Evolutionary conservation across 1,140 invertebrate species (phyloP), one percentile per base, ranked within the genome.

Genomic region (Paraescarpia echinospica): DNA sequence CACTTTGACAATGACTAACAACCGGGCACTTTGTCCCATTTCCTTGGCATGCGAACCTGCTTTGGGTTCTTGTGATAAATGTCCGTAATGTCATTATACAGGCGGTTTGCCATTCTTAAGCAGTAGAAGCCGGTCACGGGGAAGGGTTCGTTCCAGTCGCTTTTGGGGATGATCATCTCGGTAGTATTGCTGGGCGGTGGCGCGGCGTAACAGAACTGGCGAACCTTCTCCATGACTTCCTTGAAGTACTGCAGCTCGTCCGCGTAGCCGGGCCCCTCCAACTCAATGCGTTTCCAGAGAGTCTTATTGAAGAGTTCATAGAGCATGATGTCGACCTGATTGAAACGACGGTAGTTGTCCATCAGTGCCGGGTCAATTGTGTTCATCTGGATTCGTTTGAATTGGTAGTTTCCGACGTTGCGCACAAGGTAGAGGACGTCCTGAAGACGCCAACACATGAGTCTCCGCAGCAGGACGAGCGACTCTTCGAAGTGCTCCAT

Each of bases 401-500:
- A 22, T 2, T 41, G 14, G 18, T 90, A 35, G 35, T 90, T 6
- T 90, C 90, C 35, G n/a, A 77, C 59, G 27, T 90, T 90, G 9
- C 34, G 90, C 90, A 34, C 35, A 9, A 95, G 94, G 92, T 95
- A 95, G 33, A 95, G 59, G 35, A 95, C 94, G 90, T 95, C 95
- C 93, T 95, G 94, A 0, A 94, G 91, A 6, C 93, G 93, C 95
- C 95, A 95, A 93, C 95, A 95, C 89, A 95, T 92, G 34, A 92
- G 90, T 41, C 94, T 93, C 48, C 94, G 94, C 33, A 95, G 89
- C 12, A 95, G 92, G 1, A 95, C 93, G 0, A 95, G 92, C 0
- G 95, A 95, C 93, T 95, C 95, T 77, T 94, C 94, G 88, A 95
- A 95, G 91, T 94, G 93, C 91, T 95, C 95, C 93, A 94, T 94